Conservation (phyloP, 1,140 invertebrate species). For the Melitaea cinxia region DNA sequence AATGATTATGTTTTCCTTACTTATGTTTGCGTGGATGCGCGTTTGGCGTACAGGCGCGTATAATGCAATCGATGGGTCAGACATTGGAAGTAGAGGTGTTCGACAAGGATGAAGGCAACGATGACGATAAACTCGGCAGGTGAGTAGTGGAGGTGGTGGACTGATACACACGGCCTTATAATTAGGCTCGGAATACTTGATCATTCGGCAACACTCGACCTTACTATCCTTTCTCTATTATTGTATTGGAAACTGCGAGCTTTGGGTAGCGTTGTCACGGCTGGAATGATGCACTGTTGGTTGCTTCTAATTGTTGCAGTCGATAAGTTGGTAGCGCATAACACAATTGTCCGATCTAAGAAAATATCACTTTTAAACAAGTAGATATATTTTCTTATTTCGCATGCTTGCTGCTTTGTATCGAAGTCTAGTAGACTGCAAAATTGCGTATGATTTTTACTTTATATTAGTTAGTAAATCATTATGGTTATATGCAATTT, state of each 20-base stretch:
- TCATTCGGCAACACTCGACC: no score
- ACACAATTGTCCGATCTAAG: neutral
- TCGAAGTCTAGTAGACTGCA: neutral
- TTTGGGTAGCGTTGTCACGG: neutral
- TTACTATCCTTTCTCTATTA: neutral
- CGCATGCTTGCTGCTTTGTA: neutral
- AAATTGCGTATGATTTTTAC: neutral
- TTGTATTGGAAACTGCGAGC: neutral
- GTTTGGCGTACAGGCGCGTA: slow-evolving; percentile 63
- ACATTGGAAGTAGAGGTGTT: slow-evolving; percentile 88
- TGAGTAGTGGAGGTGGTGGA: slow-evolving; percentile 72
- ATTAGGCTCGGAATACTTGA: no score
- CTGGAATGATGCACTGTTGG: neutral
- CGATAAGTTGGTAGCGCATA: neutral
- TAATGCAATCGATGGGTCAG: slow-evolving; percentile 85
- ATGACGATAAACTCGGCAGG: slow-evolving; percentile 92
- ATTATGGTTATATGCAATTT: neutral
- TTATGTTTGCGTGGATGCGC: slow-evolving; percentile 72
- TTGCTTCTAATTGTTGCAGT: neutral
- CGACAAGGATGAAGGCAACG: slow-evolving; percentile 93
- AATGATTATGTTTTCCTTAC: slow-evolving; percentile 74
- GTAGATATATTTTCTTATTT: neutral
- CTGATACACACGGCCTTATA: no score
- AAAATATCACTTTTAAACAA: no score
- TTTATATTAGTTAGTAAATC: neutral